Base-by-base conservation (phyloP, 2,888 invertebrate species). In the Leptarthrus brevirostris region DNA sequence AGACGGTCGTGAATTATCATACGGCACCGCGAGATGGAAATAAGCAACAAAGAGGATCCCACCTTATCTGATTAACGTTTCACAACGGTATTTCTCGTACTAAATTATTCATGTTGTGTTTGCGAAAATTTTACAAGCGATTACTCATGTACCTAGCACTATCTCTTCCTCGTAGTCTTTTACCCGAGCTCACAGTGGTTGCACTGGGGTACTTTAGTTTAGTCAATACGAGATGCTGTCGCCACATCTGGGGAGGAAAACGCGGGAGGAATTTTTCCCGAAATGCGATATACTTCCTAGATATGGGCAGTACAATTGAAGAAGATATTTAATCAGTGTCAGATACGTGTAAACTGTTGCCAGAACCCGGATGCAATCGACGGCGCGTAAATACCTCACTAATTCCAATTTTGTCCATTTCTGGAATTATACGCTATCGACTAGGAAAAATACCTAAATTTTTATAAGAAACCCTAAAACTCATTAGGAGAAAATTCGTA, bases 41-140 rank as follows among this genome's bases (percentile, higher is more conserved):
- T 47, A 52, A 54, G 66, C 34, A 74, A 74, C 74, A 72, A 72
- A 58, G 54, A 56, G 64, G 47, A 74, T 66, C 72, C 26, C 49
- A 53, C 69, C 73, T 75, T 75, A 75, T 75, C 75, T 75, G 75
- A 75, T 75, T 74, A 75, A 75, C 75, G 75, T 75, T 75, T 75
- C 72, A 66, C 74, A 75, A 75, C 75, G 75, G 75, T 75, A 75
- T 75, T 75, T 72, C 74, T 64, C 72, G 74, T 75, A 74, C 75
- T 75, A 75, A 75, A 75, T 75, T 75, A 75, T 75, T 75, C 75
- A 75, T 75, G 74, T 75, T 75, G 70, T 74, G 58, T 75, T 66
- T 72, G 75, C 72, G 72, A 74, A 74, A 74, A 75, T 72, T 75
- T 75, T 74, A 74, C 75, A 75, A 75, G 74, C 75, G 72, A 74